phyloP scores from a whole-genome alignment of 2,888 invertebrate species.

The Agonum fuliginosum region DNA sequence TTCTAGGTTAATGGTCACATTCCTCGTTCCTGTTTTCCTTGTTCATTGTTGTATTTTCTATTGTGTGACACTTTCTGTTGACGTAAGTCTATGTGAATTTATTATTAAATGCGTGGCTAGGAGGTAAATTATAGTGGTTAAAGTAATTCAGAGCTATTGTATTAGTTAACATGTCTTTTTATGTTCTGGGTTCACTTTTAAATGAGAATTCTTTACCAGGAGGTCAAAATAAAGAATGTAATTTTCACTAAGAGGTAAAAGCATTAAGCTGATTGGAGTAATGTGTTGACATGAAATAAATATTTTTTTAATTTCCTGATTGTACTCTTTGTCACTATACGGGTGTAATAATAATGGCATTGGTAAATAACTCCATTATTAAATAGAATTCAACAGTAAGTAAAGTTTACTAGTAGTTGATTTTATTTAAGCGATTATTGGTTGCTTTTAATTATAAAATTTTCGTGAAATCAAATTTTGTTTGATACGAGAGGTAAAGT shows the following conservation, averaged over 20 bases:
- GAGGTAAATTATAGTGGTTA: conserved; percentile 7
- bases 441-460: too few relatives aligned
- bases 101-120: not conserved
- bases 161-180: conserved; percentile 7
- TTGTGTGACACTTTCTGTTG: not conserved
- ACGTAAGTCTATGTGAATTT: not conserved
- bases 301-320: not conserved
- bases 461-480: too few relatives aligned
- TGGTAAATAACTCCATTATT: too few relatives aligned
- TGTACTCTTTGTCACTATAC: too few relatives aligned
- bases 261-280: not conserved
- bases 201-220: not conserved
- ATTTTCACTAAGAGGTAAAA: conserved; percentile 4
- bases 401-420: too few relatives aligned
- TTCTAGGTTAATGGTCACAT: conserved; percentile 38
- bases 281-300: not conserved
- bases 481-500: too few relatives aligned
- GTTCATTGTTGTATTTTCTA: conserved; percentile 13
- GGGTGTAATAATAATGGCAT: too few relatives aligned
- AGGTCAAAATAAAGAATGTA: not conserved
- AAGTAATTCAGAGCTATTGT: conserved; percentile 5
- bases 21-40: not conserved
- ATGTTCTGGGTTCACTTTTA: conserved; percentile 5
- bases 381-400: too few relatives aligned
- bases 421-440: too few relatives aligned